A percentile compares a stretch with the other conserved stretches of the same genome.
Evolutionary conservation across 1,140 invertebrate species (phyloP).

Genomic region (Aphis gossypii): DNA sequence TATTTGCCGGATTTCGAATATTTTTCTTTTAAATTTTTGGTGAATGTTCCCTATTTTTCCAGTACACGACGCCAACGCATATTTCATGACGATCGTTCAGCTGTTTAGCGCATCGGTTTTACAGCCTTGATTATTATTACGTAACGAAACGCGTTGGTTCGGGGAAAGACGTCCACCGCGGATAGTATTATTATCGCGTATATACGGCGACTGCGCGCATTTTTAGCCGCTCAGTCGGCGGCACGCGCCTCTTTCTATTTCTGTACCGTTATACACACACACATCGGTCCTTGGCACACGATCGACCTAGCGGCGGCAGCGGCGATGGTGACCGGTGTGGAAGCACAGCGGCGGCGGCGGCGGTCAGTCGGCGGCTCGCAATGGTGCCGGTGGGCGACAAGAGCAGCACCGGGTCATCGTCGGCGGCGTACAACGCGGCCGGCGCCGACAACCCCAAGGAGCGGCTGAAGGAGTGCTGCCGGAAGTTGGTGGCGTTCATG

Average conservation of each 20-base stretch:
- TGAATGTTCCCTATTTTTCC: background rate
- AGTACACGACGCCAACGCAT: background rate
- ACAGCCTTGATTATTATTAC: background rate
- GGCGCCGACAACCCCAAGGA: slow-evolving; percentile 68
- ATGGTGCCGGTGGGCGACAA: slow-evolving; percentile 56
- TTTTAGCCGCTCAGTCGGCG: background rate
- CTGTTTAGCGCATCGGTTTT: background rate
- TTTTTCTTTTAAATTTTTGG: too few species aligned
- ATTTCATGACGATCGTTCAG: background rate
- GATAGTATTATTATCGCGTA: slow-evolving; percentile 15
- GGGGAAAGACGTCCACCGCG: background rate
- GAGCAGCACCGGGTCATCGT: slow-evolving; percentile 54
- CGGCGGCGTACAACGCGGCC: slow-evolving; percentile 41
- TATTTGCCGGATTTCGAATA: background rate
- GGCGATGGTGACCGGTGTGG: background rate
- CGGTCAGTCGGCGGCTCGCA: slow-evolving; percentile 43
- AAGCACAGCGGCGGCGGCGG: background rate
- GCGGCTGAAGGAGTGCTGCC: slow-evolving; percentile 80
- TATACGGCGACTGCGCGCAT: background rate
- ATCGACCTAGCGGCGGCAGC: background rate
- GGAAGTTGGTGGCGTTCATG: slow-evolving; percentile 88
- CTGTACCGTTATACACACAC: background rate
- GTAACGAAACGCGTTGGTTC: background rate
- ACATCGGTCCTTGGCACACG: slow-evolving; percentile 6
- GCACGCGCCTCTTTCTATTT: slow-evolving; percentile 37